Evolutionary conservation across 2,797 vertebrate genomes (phyloP).

Genomic region (Synanceia verrucosa): DNA sequence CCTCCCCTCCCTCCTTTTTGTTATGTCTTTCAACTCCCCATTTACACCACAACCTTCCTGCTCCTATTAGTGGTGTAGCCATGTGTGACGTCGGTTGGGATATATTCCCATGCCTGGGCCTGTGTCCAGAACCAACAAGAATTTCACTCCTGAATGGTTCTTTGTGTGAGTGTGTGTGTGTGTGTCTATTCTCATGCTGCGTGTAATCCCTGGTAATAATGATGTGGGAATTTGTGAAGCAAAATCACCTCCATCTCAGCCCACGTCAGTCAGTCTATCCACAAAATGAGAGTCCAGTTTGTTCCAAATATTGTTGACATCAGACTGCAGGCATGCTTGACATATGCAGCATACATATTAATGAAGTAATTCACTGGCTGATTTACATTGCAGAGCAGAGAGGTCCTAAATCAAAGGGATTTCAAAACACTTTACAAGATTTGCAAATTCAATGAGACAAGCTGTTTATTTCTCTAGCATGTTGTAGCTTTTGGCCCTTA

Average conservation of each 20-base stretch:
- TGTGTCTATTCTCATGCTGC: conserved; percentile 33
- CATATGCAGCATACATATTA: conserved; percentile 76
- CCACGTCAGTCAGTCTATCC: conserved; percentile 10
- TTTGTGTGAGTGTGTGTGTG: conserved; percentile 8
- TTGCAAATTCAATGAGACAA: conserved; percentile 78
- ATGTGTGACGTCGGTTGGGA: conserved; percentile 56
- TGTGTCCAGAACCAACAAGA: conserved; percentile 42
- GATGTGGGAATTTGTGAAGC: conserved; percentile 42
- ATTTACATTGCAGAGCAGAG: conserved; percentile 74
- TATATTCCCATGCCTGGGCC: conserved; percentile 48
- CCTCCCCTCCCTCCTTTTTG: conserved; percentile 27
- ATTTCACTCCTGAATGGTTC: conserved; percentile 41
- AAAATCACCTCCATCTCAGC: conserved; percentile 22
- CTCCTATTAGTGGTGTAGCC: conserved; percentile 62
- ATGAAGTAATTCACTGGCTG: conserved; percentile 71
- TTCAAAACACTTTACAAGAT: conserved; percentile 74
- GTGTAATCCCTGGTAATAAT: conserved; percentile 59
- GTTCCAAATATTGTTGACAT: conserved; percentile 70
- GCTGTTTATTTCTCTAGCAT: conserved; percentile 67
- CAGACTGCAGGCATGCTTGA: conserved; percentile 53
- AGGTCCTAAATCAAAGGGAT: conserved; percentile 70
- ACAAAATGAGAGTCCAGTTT: conserved; percentile 45
- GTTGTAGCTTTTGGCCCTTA: conserved; percentile 72
- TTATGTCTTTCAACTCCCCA: conserved; percentile 54
- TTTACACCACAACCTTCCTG: conserved; percentile 62